phyloP scores from a whole-genome alignment of 2,888 invertebrate species.

The Callyntrura guangdongensis region DNA sequence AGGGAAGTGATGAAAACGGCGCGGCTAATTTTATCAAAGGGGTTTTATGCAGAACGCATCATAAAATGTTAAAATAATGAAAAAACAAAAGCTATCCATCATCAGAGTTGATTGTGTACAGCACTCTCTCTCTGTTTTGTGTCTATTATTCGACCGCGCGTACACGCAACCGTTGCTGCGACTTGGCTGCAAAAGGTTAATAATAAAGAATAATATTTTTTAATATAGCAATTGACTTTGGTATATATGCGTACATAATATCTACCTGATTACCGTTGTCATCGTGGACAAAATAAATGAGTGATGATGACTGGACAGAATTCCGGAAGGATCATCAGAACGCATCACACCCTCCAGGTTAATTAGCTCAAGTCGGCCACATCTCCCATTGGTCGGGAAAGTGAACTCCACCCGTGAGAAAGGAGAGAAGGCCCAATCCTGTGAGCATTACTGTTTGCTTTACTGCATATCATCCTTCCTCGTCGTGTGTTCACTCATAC shows the following conservation, averaged over 20 bases:
- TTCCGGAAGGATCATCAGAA: constrained; percentile 67
- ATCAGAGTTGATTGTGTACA: constrained; percentile 20
- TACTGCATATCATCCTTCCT: neutral
- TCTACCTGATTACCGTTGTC: constrained; percentile 44
- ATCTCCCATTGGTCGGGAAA: constrained; percentile 66
- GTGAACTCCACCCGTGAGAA: constrained; percentile 75
- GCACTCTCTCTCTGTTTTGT: too few relatives aligned
- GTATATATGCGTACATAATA: neutral
- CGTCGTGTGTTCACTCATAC: neutral
- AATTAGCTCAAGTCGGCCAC: constrained; percentile 76
- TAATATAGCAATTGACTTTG: constrained; percentile 53
- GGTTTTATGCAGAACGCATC: constrained; percentile 61
- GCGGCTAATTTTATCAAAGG: constrained; percentile 66
- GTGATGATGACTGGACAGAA: constrained; percentile 72
- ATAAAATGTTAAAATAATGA: neutral
- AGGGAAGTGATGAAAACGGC: neutral
- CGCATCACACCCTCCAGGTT: constrained; percentile 80
- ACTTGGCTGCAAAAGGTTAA: neutral
- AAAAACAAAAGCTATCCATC: constrained; percentile 41
- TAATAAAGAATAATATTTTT: constrained; percentile 61
- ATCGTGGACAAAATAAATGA: constrained; percentile 65
- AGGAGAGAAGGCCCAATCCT: constrained; percentile 66
- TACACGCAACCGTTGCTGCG: neutral
- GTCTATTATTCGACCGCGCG: too few relatives aligned
- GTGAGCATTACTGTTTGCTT: constrained; percentile 64